These are phyloP conservation scores for Sparus aurata DNA, from an alignment of 2,797 vertebrate genomes.

Conservation along the genomic window DNA sequence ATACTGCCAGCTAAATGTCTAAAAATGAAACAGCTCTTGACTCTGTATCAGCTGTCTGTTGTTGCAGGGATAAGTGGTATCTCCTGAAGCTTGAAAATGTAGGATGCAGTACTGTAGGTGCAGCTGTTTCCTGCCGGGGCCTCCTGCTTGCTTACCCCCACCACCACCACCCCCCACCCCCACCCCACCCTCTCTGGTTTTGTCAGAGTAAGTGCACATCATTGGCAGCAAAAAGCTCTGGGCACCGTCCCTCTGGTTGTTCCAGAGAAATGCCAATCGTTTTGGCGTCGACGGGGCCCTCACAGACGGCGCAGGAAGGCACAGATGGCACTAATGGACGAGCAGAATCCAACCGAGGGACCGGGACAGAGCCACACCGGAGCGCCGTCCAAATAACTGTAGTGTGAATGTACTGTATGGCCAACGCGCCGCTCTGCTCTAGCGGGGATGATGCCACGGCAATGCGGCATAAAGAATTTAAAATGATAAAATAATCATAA, in stretches of 20 bases:
- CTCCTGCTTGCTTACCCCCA: slow-evolving; percentile 40
- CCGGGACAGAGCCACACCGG: slow-evolving; percentile 90
- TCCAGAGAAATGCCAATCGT: slow-evolving; percentile 98
- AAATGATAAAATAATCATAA: slow-evolving; percentile 84
- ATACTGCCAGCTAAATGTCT: background rate
- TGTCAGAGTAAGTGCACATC: slow-evolving; percentile 86
- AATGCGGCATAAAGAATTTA: slow-evolving; percentile 82
- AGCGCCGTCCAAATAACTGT: slow-evolving; percentile 95
- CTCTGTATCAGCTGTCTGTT: slow-evolving; percentile 59
- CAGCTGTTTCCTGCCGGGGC: slow-evolving; percentile 85
- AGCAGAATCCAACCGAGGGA: slow-evolving; percentile 98
- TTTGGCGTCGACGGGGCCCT: slow-evolving; percentile 91
- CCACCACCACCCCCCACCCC: too few species aligned
- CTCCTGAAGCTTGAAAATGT: slow-evolving; percentile 59
- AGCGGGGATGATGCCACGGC: slow-evolving; percentile 77
- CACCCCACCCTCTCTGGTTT: slow-evolving; percentile 65
- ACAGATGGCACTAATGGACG: slow-evolving; percentile 99
- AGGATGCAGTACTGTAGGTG: slow-evolving; percentile 67
- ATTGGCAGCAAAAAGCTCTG: slow-evolving; percentile 86
- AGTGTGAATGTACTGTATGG: slow-evolving; percentile 85
- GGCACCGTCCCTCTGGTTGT: slow-evolving; percentile 85
- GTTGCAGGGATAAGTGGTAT: slow-evolving; percentile 55
- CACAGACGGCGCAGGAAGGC: slow-evolving; percentile 97
- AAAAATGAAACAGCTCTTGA: slow-evolving; percentile 35
- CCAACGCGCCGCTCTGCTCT: slow-evolving; percentile 75